Evolutionary conservation across 2,113 vertebrate species (phyloP), one percentile per base, ranked within the genome.

Genomic region (Nanorana parkeri): DNA sequence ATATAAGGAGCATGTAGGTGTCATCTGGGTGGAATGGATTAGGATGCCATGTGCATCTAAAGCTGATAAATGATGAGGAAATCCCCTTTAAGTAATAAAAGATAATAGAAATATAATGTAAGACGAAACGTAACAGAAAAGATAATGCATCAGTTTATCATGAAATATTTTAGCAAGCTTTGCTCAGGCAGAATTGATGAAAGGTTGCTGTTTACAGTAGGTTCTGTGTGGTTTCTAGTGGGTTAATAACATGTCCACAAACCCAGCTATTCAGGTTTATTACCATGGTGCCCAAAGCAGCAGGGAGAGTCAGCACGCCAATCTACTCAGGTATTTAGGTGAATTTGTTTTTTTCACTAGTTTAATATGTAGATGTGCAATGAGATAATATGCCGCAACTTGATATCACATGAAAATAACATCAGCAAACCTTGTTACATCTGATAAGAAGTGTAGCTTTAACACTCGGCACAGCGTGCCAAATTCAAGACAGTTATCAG

Each of bases 181-280:
- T 47, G 41, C 41, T 47, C 41, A 47, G 13, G 20, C 19, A 56
- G 8, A 29, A 56, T 56, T 17, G n/a, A 73, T 32, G 26, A 3
- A 16, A 55, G 8, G 55, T 7, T 72, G 68, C 13, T 26, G 24
- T 28, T 56, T 17, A 24, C 68, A 55, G 26, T 20, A 8, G 52
- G 19, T 55, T 52, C 2, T 56, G 52, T 15, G 24, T 63, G 21
- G 24, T 21, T 21, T 63, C 21, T 52, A 56, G 54, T 56, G 21
- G 69, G 69, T 60, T 74, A 58, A 74, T 60, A 74, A 60, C 54
- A 74, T 74, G 54, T 74, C 71, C 56, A 74, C 32, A 74, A 58
- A 36, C 71, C 5, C 36, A 28, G 58, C 56, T 58, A 74, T 60
- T 74, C 55, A 21, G 54, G 11, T 74, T 74, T 58, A 60, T 74